Base-by-base conservation (phyloP, 2,888 invertebrate genomes). In the Cybosia mesomella region DNA sequence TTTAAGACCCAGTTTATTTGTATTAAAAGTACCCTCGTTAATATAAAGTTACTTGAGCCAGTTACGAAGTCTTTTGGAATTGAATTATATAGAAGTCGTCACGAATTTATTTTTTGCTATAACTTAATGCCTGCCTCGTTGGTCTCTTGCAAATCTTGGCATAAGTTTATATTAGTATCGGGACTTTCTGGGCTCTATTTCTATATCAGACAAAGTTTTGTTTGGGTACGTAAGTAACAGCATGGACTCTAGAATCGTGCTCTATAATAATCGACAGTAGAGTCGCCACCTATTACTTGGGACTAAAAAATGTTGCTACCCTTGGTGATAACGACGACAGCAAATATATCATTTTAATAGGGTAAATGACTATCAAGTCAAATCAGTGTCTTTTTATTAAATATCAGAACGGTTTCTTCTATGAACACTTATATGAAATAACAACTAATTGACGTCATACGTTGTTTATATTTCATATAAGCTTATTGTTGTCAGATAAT, bases 61-160 rank as follows among this genome's bases (percentile, higher is more conserved):
- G 49, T 49, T 49, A n/a, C 18, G 54, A 55, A 55, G 22, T 55
- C 54, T 55, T 55, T 55, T 24, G 24, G 0, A 55, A 55, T 24
- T 28, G n/a, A 58, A 58, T 58, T 58, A 28, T 28, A 54, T 54
- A 22, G 54, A 24, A 55, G 22, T 55, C 54, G 54, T 55, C 15
- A 24, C 24, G 54, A 55, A 55, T 55, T 55, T 22, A 13, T 49
- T n/a, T 53, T 10, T 22, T 22, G 0, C 5, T 21, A 10, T 10
- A 8, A 54, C 13, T 4, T 22, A 22, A 22, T 54, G 10, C 54
- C 5, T 49, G 49, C 49, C 9, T 28, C 28, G 28, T 28, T 5
- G n/a, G 49, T 18, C 1, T n/a, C 2, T n/a, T 8, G 18, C 18
- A 9, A 18, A 5, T 49, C n/a, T 49, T 0, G 8, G 49, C 7